Evolutionary conservation across 2,113 vertebrate genomes (phyloP), one percentile per base, ranked within the genome.

Genomic region (Isichthys henryi): DNA sequence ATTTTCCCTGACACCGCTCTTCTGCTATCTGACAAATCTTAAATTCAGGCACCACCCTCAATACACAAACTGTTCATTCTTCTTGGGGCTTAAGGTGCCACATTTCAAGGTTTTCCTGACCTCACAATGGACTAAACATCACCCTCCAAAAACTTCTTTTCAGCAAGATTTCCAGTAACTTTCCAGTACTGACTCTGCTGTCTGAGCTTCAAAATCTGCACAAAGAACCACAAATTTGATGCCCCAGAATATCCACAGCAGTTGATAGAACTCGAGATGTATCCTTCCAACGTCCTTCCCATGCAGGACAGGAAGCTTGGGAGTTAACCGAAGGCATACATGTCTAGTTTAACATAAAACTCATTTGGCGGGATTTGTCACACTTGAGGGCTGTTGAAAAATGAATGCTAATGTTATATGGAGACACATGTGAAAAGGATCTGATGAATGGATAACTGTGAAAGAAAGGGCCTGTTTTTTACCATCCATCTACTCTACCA

Each of bases 171-270:
- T 49, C 46, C 88, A 91, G 83, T 89, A 88, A 35, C 88, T 88
- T 87, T 46, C 53, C 39, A 83, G 89, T 70, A 88, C 90, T 90
- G 92, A 93, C 86, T 92, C 91, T 89, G 92, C 84, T 89, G 89
- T 91, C 53, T 91, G 13, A 74, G 21, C 48, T 46, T 49, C 88
- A 87, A 19, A 52, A 49, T 92, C 86, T 74, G 91, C 84, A 87
- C 80, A 49, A 56, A 48, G 43, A 89, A 88, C 88, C 66, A 74
- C 89, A 90, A 87, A 15, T 91, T 43, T 19, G 2, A 35, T 80
- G 17, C 74, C 74, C 31, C 15, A 80, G 17, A 80, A 80, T 8
- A 17, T 80, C 35, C 31, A 39, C 35, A 43, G 74, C 43, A 19
- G 35, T 80, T 80, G 74, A 80, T 39, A 19, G 74, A 39, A 43